phyloP scores from a whole-genome alignment of 2,888 invertebrate species.

The Limnephilus auricula region DNA sequence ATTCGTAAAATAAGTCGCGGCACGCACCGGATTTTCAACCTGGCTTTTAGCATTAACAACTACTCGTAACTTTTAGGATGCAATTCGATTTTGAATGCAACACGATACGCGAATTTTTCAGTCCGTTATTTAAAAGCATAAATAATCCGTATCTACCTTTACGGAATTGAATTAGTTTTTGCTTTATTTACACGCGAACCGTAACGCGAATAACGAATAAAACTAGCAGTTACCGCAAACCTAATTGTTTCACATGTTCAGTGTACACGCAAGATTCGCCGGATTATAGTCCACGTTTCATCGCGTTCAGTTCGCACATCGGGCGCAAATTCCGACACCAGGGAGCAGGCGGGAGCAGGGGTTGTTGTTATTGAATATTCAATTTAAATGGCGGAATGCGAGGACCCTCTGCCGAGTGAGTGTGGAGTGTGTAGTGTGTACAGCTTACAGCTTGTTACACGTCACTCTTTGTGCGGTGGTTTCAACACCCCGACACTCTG shows the following conservation, averaged over 20 bases:
- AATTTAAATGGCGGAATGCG: conserved; percentile 45
- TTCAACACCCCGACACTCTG: conserved; percentile 15
- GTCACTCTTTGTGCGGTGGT: conserved; percentile 41
- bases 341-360: not conserved
- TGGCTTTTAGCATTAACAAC: not conserved
- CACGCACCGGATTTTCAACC: not conserved
- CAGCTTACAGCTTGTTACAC: conserved; percentile 43
- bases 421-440: not conserved
- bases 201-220: not conserved
- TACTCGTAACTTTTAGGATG: not conserved
- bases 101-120: not conserved
- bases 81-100: not conserved
- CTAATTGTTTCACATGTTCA: not conserved
- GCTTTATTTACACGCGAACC: not conserved
- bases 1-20: not conserved
- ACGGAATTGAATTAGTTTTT: not conserved
- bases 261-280: conserved; percentile 31
- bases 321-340: conserved; percentile 34
- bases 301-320: conserved; percentile 41
- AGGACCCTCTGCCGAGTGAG: conserved; percentile 31
- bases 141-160: not conserved
- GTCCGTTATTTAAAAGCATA: not conserved
- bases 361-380: conserved; percentile 53
- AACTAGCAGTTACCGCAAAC: conserved; percentile 3
- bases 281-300: conserved; percentile 36